These are phyloP conservation scores for Poeciliopsis presidionis DNA, from an alignment of 2,797 vertebrate genomes.

Conservation along the genomic window DNA sequence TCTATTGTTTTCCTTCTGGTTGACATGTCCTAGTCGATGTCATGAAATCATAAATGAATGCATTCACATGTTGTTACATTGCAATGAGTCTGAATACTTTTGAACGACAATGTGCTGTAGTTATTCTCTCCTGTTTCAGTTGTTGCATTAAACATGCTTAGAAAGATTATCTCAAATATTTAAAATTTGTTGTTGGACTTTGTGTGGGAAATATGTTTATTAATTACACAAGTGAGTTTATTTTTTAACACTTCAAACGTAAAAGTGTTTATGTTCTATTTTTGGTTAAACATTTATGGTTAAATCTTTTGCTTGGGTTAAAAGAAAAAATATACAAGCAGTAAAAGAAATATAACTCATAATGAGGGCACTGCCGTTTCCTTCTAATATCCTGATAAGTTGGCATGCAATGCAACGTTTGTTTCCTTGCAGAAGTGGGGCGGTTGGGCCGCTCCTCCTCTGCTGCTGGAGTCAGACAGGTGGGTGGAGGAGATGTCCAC, in stretches of 20 bases:
- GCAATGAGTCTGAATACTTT: neutral
- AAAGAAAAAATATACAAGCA: neutral
- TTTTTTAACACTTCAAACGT: neutral
- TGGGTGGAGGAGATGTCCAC: conserved; percentile 82
- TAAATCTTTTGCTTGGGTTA: neutral
- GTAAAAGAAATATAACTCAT: conserved; percentile 10
- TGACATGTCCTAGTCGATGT: neutral
- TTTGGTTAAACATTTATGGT: neutral
- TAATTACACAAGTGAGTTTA: neutral
- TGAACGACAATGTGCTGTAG: neutral
- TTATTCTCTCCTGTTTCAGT: conserved; percentile 10
- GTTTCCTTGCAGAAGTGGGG: conserved; percentile 85
- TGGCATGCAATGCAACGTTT: conserved; percentile 50
- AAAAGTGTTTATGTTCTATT: conserved; percentile 3
- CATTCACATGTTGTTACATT: neutral
- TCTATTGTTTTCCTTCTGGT: neutral
- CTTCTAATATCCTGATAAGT: conserved; percentile 51
- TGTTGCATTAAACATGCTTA: neutral
- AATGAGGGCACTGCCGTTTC: conserved; percentile 6
- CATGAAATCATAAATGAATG: neutral
- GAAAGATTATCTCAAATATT: neutral
- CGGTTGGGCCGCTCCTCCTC: conserved; percentile 93
- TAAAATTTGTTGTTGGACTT: neutral
- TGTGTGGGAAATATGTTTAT: neutral
- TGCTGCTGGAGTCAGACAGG: conserved; percentile 90